phyloP scores from a whole-genome alignment of 2,113 vertebrate species.

The Thamnophis sirtalis region DNA sequence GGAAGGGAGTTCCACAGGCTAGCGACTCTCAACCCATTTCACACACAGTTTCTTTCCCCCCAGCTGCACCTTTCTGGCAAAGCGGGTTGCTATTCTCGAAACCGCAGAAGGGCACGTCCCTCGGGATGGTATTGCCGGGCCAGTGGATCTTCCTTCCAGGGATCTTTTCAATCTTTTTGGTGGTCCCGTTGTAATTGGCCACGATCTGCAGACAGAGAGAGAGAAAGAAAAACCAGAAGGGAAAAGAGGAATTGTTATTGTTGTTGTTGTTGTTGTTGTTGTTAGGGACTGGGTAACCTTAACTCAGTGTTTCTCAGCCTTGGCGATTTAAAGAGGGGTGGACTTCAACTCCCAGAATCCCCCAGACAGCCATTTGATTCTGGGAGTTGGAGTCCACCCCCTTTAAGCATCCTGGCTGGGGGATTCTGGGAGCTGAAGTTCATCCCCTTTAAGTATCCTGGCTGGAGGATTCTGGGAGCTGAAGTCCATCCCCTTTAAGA shows the following conservation, averaged over 20 bases:
- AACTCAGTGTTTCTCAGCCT: not conserved
- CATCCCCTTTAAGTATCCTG: too few species aligned
- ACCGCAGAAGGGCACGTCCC: conserved; percentile 80
- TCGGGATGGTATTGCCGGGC: conserved; percentile 75
- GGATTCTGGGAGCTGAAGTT: too few species aligned
- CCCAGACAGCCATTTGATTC: not conserved
- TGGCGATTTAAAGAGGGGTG: not conserved
- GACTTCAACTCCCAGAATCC: not conserved
- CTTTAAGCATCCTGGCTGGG: too few species aligned
- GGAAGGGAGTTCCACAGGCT: not conserved
- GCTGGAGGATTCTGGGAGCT: not conserved
- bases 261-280: too few species aligned
- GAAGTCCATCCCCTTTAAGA: too few species aligned
- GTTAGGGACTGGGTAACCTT: not conserved
- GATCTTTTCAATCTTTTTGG: conserved; percentile 71
- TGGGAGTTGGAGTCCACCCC: not conserved
- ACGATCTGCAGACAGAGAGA: conserved; percentile 71
- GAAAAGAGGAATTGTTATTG: not conserved
- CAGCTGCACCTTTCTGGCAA: conserved; percentile 73
- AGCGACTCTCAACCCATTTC: not conserved
- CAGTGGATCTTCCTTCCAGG: conserved; percentile 75
- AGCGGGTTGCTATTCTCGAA: conserved; percentile 78
- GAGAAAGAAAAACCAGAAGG: not conserved
- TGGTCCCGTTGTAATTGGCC: conserved; percentile 80
- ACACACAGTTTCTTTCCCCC: not conserved